Evolutionary conservation across 1,140 invertebrate species (phyloP).

Genomic region (Mycetomoellerius zeteki): DNA sequence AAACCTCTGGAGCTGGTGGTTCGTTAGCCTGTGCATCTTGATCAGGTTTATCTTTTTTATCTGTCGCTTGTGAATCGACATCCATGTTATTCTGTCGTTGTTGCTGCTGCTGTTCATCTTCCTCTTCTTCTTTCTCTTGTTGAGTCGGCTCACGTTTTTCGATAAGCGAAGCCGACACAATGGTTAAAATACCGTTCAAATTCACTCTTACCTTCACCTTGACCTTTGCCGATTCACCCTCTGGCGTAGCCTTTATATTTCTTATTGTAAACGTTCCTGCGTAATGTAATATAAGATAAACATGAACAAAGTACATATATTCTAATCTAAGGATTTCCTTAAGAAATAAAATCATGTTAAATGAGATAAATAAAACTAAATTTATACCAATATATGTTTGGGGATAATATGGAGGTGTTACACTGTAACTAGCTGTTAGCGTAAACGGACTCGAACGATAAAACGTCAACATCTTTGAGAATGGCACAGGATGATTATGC

Average conservation of each 20-base stretch:
- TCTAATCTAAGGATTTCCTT: background rate
- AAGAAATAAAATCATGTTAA: slow-evolving; percentile 28
- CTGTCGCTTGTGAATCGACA: slow-evolving; percentile 78
- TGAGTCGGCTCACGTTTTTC: slow-evolving; percentile 93
- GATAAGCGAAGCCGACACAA: slow-evolving; percentile 94
- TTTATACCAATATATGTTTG: slow-evolving; percentile 93
- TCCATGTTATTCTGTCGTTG: slow-evolving; percentile 86
- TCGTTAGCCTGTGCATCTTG: slow-evolving; percentile 86
- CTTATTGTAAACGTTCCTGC: slow-evolving; percentile 94
- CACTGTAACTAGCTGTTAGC: slow-evolving; percentile 94
- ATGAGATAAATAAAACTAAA: slow-evolving; percentile 58
- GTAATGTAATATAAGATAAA: slow-evolving; percentile 11
- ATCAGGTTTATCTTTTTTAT: slow-evolving; percentile 84
- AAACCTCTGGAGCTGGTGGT: slow-evolving; percentile 87
- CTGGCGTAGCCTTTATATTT: slow-evolving; percentile 94
- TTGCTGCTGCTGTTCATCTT: slow-evolving; percentile 86
- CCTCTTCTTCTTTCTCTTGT: slow-evolving; percentile 87
- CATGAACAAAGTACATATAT: background rate
- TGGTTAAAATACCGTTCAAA: slow-evolving; percentile 95
- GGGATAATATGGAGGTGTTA: slow-evolving; percentile 91
- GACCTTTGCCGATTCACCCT: slow-evolving; percentile 96
- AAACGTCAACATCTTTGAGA: slow-evolving; percentile 97
- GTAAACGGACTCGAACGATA: slow-evolving; percentile 95
- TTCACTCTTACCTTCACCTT: slow-evolving; percentile 98
- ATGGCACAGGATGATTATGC: slow-evolving; percentile 95